phyloP scores from a whole-genome alignment of 2,113 vertebrate species.

The Atlantisia rogersi region DNA sequence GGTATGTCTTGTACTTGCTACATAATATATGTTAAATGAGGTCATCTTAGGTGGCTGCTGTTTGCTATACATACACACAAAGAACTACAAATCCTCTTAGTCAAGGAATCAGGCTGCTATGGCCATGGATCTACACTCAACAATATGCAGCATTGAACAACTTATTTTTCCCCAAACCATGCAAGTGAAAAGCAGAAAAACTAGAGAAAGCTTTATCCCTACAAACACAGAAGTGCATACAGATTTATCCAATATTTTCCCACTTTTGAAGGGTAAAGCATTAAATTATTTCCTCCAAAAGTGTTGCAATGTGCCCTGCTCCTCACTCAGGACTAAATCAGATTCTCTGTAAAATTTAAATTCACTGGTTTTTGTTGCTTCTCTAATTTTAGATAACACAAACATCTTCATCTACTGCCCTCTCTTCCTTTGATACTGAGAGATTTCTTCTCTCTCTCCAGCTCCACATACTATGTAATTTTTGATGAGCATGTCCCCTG shows the following conservation, averaged over 20 bases:
- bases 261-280: neutral
- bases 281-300: neutral
- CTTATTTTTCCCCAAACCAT: neutral
- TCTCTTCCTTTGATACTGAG: neutral
- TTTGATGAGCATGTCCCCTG: neutral
- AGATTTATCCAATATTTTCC: neutral
- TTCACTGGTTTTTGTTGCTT: neutral
- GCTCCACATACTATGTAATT: neutral
- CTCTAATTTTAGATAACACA: neutral
- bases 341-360: neutral
- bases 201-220: neutral
- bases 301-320: neutral
- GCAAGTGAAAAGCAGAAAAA: neutral
- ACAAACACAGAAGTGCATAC: neutral
- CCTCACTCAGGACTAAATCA: neutral
- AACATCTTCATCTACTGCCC: neutral
- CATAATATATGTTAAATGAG: neutral
- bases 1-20: neutral
- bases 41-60: neutral
- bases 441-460: neutral
- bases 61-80: neutral
- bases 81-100: neutral
- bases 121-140: neutral
- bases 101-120: neutral
- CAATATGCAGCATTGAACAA: neutral